A percentile compares a stretch with the other conserved stretches of the same genome.
Conservation (phyloP, 2,888 invertebrate species). For the Entomobrya proxima region DNA sequence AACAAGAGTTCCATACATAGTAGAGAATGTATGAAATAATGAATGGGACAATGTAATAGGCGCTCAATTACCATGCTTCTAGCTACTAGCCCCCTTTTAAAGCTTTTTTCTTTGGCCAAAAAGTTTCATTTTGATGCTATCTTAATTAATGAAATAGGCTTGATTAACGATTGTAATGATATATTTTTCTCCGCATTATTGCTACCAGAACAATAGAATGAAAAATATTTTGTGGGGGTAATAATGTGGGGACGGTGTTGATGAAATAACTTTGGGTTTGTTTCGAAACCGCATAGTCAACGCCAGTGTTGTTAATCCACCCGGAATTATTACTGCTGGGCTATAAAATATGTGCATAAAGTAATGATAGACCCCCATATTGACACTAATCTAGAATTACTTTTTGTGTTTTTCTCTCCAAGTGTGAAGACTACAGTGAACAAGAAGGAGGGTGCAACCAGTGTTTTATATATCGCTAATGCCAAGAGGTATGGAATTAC, state of each 20-base stretch:
- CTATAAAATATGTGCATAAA: too few relatives aligned
- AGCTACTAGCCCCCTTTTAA: not conserved
- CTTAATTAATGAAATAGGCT: conserved; percentile 24
- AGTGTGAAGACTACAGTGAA: conserved; percentile 89
- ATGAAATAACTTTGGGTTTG: too few relatives aligned
- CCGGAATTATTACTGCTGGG: not conserved
- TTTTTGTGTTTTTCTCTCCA: not conserved
- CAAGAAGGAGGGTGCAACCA: conserved; percentile 83
- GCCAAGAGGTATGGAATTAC: too few relatives aligned
- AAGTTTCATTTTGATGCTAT: conserved; percentile 9
- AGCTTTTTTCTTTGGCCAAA: not conserved
- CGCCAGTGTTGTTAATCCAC: too few relatives aligned
- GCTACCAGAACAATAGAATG: not conserved
- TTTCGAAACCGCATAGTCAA: too few relatives aligned
- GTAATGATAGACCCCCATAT: not conserved
- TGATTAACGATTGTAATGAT: conserved; percentile 2
- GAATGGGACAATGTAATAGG: conserved; percentile 28
- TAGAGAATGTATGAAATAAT: not conserved
- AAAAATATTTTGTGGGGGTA: too few relatives aligned
- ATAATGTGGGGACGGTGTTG: too few relatives aligned
- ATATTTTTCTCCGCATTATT: not conserved
- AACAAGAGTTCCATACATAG: not conserved
- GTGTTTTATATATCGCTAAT: conserved; percentile 87
- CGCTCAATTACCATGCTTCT: conserved; percentile 6
- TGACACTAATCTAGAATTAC: not conserved